phyloP scores from a whole-genome alignment of 2,113 vertebrate species.

The Spilogale gracilis region DNA sequence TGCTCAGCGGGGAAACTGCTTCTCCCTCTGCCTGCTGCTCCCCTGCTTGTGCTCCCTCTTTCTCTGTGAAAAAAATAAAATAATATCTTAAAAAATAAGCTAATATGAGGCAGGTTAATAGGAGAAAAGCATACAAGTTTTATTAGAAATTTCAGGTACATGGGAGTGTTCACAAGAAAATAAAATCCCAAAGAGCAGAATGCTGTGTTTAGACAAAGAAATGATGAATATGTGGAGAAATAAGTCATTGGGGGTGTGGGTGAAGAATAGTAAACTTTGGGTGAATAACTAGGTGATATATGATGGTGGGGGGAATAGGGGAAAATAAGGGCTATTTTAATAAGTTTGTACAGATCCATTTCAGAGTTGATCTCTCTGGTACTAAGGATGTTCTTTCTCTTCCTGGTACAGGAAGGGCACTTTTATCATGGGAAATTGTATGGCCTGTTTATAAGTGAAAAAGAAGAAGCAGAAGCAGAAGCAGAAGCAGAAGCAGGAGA shows the following conservation, averaged over 20 bases:
- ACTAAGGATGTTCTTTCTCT: not conserved
- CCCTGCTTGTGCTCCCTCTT: too few relatives aligned
- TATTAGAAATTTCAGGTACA: not conserved
- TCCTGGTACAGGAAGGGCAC: not conserved
- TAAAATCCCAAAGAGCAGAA: not conserved
- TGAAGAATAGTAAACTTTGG: not conserved
- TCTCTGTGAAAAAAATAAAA: too few relatives aligned
- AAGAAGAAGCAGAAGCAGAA: not conserved
- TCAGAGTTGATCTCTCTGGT: not conserved
- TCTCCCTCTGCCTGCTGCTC: too few relatives aligned
- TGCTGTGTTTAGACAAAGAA: not conserved
- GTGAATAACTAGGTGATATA: not conserved
- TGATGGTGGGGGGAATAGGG: not conserved
- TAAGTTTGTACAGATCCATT: not conserved
- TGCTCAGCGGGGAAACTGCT: too few relatives aligned
- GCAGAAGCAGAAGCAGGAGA: too few relatives aligned
- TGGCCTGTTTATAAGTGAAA: not conserved
- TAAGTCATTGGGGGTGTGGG: not conserved
- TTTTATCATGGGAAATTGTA: not conserved
- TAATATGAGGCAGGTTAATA: not conserved
- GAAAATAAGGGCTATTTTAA: not conserved
- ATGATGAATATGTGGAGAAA: not conserved
- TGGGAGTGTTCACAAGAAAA: not conserved
- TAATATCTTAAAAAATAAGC: not conserved
- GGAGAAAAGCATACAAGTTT: not conserved